A percentile compares a stretch with the other conserved stretches of the same genome.
phyloP scores from a whole-genome alignment of 2,113 vertebrate species.

The Pterophyllum scalare region DNA sequence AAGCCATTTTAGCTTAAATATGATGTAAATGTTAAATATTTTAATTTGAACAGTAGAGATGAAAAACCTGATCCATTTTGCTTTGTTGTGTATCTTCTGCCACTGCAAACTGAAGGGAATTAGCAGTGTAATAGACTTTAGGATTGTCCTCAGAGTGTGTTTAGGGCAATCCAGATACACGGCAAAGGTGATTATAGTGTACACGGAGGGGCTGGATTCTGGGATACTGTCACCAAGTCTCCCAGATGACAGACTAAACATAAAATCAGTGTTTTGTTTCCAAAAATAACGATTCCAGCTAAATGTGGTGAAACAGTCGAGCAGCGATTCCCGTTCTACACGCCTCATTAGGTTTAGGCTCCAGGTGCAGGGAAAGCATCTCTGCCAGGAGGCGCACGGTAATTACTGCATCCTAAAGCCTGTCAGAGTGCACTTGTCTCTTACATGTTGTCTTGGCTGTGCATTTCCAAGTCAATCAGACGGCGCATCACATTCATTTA shows the following conservation, averaged over 20 bases:
- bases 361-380: slow-evolving; percentile 71
- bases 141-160: slow-evolving; percentile 37
- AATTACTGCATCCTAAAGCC: slow-evolving; percentile 65
- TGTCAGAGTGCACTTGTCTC: slow-evolving; percentile 32
- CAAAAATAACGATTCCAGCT: not conserved
- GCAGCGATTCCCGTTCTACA: not conserved
- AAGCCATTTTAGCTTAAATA: not conserved
- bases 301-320: not conserved
- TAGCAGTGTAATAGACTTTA: slow-evolving; percentile 21
- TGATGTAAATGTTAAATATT: not conserved
- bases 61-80: not conserved
- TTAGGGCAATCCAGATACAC: slow-evolving; percentile 39
- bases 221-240: not conserved
- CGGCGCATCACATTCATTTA: not conserved
- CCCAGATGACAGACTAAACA: not conserved
- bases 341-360: slow-evolving; percentile 47
- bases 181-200: slow-evolving; percentile 35
- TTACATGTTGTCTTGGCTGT: not conserved
- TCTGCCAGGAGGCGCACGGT: slow-evolving; percentile 60
- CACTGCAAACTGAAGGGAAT: not conserved
- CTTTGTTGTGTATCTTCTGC: not conserved
- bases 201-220: not conserved
- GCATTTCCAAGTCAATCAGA: slow-evolving; percentile 32
- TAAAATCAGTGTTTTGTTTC: not conserved
- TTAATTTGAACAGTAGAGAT: not conserved